Percentiles rank a stretch among this genome's conserved stretches.
phyloP scores from a whole-genome alignment of 1,140 invertebrate genomes.

The Bactericera cockerelli region DNA sequence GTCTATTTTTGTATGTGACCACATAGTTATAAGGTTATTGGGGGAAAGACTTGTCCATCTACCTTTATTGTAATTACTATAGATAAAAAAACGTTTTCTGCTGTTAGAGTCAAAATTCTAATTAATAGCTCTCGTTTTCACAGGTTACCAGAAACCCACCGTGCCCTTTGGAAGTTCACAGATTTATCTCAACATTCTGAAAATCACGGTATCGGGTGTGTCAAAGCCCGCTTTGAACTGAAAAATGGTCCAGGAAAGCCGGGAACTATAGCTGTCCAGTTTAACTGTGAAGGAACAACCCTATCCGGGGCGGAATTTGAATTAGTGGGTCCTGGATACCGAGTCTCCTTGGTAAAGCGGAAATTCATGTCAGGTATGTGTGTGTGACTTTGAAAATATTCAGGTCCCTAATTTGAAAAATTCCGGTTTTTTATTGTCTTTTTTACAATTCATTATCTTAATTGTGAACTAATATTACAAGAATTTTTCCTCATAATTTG shows the following conservation, averaged over 20 bases:
- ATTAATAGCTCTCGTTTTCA: constrained; percentile 14
- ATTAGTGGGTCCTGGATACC: constrained; percentile 70
- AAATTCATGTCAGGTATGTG: constrained; percentile 81
- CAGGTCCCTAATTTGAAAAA: too few relatives aligned
- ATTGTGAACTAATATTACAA: too few relatives aligned
- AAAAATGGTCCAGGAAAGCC: constrained; percentile 62
- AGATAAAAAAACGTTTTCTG: neutral
- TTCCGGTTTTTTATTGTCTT: too few relatives aligned
- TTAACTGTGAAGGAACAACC: constrained; percentile 88
- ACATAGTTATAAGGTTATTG: too few relatives aligned
- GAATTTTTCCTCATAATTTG: too few relatives aligned
- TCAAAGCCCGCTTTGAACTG: constrained; percentile 77
- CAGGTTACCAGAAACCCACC: constrained; percentile 61
- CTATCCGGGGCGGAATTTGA: constrained; percentile 88
- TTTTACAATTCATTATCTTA: too few relatives aligned
- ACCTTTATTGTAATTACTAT: too few relatives aligned
- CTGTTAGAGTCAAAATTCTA: neutral
- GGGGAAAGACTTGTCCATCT: too few relatives aligned
- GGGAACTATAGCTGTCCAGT: constrained; percentile 73
- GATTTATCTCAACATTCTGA: constrained; percentile 80
- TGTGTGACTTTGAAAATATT: too few relatives aligned
- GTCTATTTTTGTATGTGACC: too few relatives aligned
- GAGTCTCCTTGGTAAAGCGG: constrained; percentile 83
- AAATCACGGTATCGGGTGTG: constrained; percentile 70
- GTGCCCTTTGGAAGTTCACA: constrained; percentile 79